Conservation (phyloP, 1,140 invertebrate genomes). For the Calephelis virginiensis region DNA sequence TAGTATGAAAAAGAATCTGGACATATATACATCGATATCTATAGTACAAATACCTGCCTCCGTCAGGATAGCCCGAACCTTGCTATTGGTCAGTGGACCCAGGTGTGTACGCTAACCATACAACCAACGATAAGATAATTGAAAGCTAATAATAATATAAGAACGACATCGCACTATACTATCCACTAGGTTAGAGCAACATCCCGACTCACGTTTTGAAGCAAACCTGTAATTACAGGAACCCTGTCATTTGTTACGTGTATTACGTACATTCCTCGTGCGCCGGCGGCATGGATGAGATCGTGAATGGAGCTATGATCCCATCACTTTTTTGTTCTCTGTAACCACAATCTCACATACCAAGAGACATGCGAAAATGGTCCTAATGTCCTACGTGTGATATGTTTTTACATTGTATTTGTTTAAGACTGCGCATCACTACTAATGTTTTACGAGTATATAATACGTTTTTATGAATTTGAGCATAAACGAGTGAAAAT, state of each 20-base stretch:
- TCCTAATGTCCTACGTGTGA: neutral
- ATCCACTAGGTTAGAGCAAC: neutral
- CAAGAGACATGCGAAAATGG: slow-evolving; percentile 14
- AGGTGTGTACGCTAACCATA: too few relatives aligned
- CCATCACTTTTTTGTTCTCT: slow-evolving; percentile 25
- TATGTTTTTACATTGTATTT: neutral
- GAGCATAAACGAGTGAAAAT: too few relatives aligned
- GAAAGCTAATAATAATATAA: too few relatives aligned
- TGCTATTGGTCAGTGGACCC: too few relatives aligned
- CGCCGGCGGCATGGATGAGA: slow-evolving; percentile 26
- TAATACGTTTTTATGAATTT: too few relatives aligned
- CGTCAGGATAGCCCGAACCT: too few relatives aligned
- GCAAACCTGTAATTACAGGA: slow-evolving; percentile 24
- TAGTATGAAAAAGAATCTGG: too few relatives aligned
- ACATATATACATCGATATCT: too few relatives aligned
- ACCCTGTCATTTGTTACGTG: slow-evolving; percentile 30
- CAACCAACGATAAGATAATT: too few relatives aligned
- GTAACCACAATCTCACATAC: neutral
- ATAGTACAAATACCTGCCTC: too few relatives aligned
- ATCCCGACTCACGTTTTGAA: slow-evolving; percentile 9
- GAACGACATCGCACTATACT: neutral
- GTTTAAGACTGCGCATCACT: neutral
- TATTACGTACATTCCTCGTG: slow-evolving; percentile 26
- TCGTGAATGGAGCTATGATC: slow-evolving; percentile 31
- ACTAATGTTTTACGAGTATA: neutral